Evolutionary conservation across 1,140 invertebrate genomes (phyloP).

Genomic region (Oncopodura yosiiana): DNA sequence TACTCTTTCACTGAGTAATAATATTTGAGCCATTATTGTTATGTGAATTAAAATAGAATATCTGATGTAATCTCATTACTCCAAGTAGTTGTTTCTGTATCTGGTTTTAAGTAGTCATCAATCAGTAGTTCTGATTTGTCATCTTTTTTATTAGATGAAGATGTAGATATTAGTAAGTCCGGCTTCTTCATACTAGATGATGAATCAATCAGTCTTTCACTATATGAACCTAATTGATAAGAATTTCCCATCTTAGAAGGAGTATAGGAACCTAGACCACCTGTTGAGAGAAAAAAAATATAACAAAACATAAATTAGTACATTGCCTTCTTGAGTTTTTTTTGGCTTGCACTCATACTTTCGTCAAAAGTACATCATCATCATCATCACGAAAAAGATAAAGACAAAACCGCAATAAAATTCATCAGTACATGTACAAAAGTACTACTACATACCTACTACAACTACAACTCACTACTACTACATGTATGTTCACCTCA

Average conservation of each 20-base stretch:
- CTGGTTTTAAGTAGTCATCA: constrained; percentile 34
- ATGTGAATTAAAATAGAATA: constrained; percentile 30
- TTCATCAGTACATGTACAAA: no score
- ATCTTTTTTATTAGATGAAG: not conserved
- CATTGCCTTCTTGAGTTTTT: no score
- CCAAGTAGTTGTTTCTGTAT: constrained; percentile 30
- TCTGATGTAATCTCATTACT: constrained; percentile 34
- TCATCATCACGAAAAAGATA: no score
- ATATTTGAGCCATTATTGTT: not conserved
- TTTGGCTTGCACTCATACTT: no score
- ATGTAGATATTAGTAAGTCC: not conserved
- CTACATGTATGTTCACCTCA: no score
- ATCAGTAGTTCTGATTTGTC: constrained; percentile 19
- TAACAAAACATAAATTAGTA: not conserved
- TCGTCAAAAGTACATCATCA: no score
- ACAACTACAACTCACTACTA: no score
- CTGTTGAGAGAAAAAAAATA: constrained; percentile 3
- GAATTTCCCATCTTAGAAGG: constrained; percentile 20
- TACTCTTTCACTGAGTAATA: no score
- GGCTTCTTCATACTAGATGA: constrained; percentile 5
- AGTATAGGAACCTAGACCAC: constrained; percentile 31
- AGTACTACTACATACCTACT: no score
- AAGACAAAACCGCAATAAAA: no score
- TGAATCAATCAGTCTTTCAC: constrained; percentile 5
- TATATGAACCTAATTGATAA: constrained; percentile 32